phyloP scores from a whole-genome alignment of 35 echinoderm and acorn worm species.

The Lytechinus pictus region DNA sequence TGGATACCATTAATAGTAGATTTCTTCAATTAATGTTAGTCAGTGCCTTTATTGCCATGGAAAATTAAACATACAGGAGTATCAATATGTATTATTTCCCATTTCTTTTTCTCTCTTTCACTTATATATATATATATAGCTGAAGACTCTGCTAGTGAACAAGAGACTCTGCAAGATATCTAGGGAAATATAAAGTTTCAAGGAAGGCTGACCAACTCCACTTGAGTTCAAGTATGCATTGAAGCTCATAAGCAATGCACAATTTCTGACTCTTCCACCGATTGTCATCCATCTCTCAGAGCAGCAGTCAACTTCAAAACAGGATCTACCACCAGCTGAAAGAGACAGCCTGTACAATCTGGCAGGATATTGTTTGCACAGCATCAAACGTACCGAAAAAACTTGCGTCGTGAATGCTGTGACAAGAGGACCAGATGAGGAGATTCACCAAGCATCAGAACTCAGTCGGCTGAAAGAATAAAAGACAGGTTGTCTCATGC shows the following conservation, averaged over 20 bases:
- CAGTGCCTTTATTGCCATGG: too few relatives aligned
- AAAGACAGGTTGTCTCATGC: not conserved
- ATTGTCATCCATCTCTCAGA: constrained; percentile 35
- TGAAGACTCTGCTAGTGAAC: too few relatives aligned
- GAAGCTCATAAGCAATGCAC: constrained; percentile 54
- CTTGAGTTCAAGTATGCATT: constrained; percentile 60
- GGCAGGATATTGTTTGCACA: constrained; percentile 56
- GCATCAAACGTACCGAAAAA: constrained; percentile 62
- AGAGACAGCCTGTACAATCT: constrained; percentile 53
- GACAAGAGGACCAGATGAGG: not conserved
- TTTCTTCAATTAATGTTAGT: too few relatives aligned
- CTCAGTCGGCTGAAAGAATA: constrained; percentile 51
- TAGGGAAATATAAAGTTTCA: too few relatives aligned
- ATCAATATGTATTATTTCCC: too few relatives aligned
- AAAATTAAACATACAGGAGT: too few relatives aligned
- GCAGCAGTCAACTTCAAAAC: not conserved
- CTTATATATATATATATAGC: too few relatives aligned
- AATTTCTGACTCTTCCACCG: constrained; percentile 33
- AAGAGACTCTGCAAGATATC: too few relatives aligned
- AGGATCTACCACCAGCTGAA: constrained; percentile 47
- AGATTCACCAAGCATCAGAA: not conserved
- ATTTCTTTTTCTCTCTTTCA: too few relatives aligned
- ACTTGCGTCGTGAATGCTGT: not conserved
- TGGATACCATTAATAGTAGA: too few relatives aligned
- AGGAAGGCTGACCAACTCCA: constrained; percentile 49